phyloP scores from a whole-genome alignment of 2,113 vertebrate genomes.

The Symphodus melops region DNA sequence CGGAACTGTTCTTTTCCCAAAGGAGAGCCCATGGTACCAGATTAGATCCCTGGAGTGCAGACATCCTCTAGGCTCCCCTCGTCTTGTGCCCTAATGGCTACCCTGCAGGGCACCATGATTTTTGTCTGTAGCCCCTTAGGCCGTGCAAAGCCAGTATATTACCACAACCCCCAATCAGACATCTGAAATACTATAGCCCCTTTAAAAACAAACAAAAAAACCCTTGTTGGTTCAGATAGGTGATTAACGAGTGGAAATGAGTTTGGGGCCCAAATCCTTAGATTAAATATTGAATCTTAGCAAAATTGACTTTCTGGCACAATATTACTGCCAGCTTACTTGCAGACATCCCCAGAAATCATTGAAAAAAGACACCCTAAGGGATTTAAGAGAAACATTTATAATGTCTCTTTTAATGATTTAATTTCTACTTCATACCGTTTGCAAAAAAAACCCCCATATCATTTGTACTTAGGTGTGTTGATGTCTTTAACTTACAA shows the following conservation, averaged over 20 bases:
- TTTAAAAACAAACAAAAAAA: neutral
- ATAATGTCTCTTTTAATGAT: neutral
- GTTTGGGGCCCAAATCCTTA: neutral
- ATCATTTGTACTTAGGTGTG: neutral
- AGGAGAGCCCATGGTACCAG: slow-evolving; percentile 54
- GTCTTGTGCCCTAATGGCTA: slow-evolving; percentile 60
- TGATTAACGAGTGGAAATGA: neutral
- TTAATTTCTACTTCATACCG: neutral
- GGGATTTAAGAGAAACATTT: too few species aligned
- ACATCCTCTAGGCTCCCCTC: slow-evolving; percentile 61
- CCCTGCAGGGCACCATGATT: slow-evolving; percentile 68
- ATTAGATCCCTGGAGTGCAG: slow-evolving; percentile 79
- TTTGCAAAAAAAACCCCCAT: neutral
- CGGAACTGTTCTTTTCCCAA: slow-evolving; percentile 63
- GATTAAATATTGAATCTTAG: neutral
- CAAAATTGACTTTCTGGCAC: neutral
- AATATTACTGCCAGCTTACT: too few species aligned
- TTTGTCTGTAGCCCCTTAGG: slow-evolving; percentile 65
- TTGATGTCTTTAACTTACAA: neutral
- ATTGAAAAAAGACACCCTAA: too few species aligned
- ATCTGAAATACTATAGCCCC: slow-evolving; percentile 31
- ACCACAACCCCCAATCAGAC: slow-evolving; percentile 41
- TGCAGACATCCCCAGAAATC: too few species aligned
- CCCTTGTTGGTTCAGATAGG: neutral
- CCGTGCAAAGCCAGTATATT: slow-evolving; percentile 40